Evolutionary conservation across 2,113 vertebrate genomes (phyloP).

Genomic region (Pagrus major): DNA sequence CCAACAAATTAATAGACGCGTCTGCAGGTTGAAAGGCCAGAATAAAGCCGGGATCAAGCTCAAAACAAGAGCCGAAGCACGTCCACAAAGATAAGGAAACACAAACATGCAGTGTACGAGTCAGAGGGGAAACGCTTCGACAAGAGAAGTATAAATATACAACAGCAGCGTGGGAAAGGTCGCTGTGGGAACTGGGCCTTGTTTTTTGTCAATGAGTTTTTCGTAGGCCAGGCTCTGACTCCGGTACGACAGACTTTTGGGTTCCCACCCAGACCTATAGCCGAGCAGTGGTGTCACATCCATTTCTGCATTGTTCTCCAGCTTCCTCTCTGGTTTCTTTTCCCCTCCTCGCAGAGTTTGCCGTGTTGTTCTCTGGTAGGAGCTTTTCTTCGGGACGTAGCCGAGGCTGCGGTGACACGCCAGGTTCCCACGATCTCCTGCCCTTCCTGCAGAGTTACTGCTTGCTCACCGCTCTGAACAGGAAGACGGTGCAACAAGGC

Average conservation of each 20-base stretch:
- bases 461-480: conserved; percentile 65
- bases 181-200: conserved; percentile 76
- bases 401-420: conserved; percentile 46
- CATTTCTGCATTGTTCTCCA: conserved; percentile 81
- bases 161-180: conserved; percentile 77
- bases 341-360: conserved; percentile 47
- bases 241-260: conserved; percentile 47
- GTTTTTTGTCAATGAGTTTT: conserved; percentile 75
- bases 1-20: neutral
- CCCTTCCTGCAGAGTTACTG: conserved; percentile 78
- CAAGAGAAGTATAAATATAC: conserved; percentile 75
- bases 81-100: conserved; percentile 71
- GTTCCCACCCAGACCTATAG: conserved; percentile 72
- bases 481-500: conserved; percentile 63
- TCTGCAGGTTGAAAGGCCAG: conserved; percentile 21
- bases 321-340: conserved; percentile 76
- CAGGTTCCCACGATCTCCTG: conserved; percentile 82
- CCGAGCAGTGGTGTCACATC: conserved; percentile 56
- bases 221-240: conserved; percentile 47
- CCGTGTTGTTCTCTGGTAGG: conserved; percentile 71
- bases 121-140: conserved; percentile 65
- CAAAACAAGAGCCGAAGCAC: conserved; percentile 46
- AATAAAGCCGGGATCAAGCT: conserved; percentile 54
- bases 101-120: conserved; percentile 61
- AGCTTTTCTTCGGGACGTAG: conserved; percentile 60